A percentile compares a stretch with the other conserved stretches of the same genome.
These are phyloP conservation scores for Sarcophaga subvicina DNA, from an alignment of 2,888 invertebrate species.

Conservation along the genomic window DNA sequence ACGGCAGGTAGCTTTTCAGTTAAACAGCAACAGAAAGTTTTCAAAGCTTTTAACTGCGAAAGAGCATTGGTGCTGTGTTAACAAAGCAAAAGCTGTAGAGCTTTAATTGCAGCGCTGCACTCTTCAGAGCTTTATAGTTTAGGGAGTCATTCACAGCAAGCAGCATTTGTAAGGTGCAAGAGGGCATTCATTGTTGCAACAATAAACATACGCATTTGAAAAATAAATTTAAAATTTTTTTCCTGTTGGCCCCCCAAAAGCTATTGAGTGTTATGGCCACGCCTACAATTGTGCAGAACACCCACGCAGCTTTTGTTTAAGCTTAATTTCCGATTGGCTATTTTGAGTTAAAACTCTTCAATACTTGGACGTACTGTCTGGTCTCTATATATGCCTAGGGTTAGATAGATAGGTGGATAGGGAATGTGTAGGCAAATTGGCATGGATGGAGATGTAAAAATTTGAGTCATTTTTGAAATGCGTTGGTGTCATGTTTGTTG, in stretches of 20 bases:
- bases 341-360: constrained; percentile 58
- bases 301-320: constrained; percentile 67
- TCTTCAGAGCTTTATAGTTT: constrained; percentile 53
- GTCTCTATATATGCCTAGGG: not conserved
- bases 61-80: not conserved
- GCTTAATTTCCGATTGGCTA: constrained; percentile 67
- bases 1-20: not conserved
- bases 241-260: not conserved
- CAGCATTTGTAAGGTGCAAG: constrained; percentile 15
- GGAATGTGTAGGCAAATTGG: not conserved
- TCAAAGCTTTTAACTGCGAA: no score
- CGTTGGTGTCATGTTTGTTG: constrained; percentile 59
- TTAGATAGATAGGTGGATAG: not conserved
- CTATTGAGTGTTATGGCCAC: constrained; percentile 51
- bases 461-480: constrained; percentile 66
- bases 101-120: constrained; percentile 45
- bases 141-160: constrained; percentile 19
- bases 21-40: no score
- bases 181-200: constrained; percentile 53
- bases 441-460: not conserved
- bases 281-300: constrained; percentile 67
- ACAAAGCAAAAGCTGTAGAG: not conserved
- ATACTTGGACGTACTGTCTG: not conserved
- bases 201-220: constrained; percentile 66
- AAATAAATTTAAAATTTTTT: constrained; percentile 18